phyloP scores from a whole-genome alignment of 2,113 vertebrate genomes.

The Xenopus tropicalis region DNA sequence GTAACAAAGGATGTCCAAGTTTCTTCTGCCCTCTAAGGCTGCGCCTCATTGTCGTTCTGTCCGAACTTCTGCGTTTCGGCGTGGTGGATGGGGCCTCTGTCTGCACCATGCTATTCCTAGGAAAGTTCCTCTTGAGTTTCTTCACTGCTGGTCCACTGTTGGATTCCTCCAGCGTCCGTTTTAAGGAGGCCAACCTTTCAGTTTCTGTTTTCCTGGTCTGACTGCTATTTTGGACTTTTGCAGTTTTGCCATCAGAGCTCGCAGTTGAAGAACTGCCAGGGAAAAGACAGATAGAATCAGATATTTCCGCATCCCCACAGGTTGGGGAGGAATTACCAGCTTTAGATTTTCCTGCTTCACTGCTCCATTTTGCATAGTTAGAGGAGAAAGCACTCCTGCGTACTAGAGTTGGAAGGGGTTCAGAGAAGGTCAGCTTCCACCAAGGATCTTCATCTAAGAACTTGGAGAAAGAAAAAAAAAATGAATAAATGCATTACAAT shows the following conservation, averaged over 20 bases:
- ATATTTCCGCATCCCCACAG: constrained; percentile 46
- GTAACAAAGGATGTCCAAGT: constrained; percentile 64
- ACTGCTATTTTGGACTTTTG: constrained; percentile 55
- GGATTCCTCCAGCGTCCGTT: constrained; percentile 72
- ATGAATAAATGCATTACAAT: not conserved
- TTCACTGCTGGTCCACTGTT: constrained; percentile 66
- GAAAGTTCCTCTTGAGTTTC: constrained; percentile 61
- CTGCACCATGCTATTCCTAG: constrained; percentile 46
- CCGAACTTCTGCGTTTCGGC: constrained; percentile 54
- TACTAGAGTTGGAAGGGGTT: constrained; percentile 63
- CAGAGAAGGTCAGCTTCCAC: constrained; percentile 61
- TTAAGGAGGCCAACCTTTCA: constrained; percentile 65
- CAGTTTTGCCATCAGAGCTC: constrained; percentile 61
- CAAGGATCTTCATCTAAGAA: constrained; percentile 66
- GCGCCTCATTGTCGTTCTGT: constrained; percentile 64
- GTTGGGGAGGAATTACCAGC: constrained; percentile 6
- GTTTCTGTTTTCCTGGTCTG: constrained; percentile 62
- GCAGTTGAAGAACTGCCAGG: constrained; percentile 60
- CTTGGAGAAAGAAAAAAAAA: constrained; percentile 48
- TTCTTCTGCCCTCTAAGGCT: constrained; percentile 75
- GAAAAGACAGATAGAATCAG: constrained; percentile 59
- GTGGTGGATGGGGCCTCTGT: constrained; percentile 48
- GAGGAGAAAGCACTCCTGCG: constrained; percentile 60
- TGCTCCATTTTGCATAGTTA: constrained; percentile 58
- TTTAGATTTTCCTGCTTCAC: constrained; percentile 57